These are phyloP conservation scores for Mycteria americana DNA, from an alignment of 2,797 vertebrate species.

Conservation along the genomic window DNA sequence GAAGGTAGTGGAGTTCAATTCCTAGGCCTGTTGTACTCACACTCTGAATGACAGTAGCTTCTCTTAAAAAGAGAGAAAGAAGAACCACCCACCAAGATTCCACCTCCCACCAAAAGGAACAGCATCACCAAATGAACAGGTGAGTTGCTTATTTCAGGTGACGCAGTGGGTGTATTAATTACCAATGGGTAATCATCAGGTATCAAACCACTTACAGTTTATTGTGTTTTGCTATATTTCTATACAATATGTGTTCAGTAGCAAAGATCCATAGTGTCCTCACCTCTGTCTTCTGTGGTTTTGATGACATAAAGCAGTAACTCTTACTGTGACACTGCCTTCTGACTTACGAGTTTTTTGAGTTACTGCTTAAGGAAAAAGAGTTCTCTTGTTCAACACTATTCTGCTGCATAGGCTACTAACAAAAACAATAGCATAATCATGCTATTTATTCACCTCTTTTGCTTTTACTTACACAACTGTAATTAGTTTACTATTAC, in stretches of 20 bases:
- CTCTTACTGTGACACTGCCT: not conserved
- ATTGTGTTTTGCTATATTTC: not conserved
- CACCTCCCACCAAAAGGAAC: not conserved
- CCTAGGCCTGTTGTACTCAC: not conserved
- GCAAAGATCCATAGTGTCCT: not conserved
- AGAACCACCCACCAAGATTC: not conserved
- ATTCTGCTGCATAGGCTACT: not conserved
- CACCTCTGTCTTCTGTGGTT: accelerated
- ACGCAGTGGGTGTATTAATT: not conserved
- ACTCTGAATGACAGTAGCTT: not conserved
- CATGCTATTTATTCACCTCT: not conserved
- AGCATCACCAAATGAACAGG: not conserved
- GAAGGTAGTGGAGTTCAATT: not conserved
- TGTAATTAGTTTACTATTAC: not conserved
- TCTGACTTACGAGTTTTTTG: not conserved
- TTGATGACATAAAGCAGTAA: not conserved
- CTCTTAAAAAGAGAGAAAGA: not conserved
- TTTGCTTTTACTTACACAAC: not conserved
- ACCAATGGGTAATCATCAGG: not conserved
- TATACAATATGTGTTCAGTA: not conserved
- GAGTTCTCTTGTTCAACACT: not conserved
- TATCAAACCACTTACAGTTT: not conserved
- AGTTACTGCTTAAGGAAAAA: not conserved
- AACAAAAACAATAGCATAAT: not conserved
- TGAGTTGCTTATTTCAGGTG: not conserved